Percentiles rank a stretch among this genome's conserved stretches.
Evolutionary conservation across 2,888 invertebrate genomes (phyloP).

Genomic region (Drosophila prostipennis): DNA sequence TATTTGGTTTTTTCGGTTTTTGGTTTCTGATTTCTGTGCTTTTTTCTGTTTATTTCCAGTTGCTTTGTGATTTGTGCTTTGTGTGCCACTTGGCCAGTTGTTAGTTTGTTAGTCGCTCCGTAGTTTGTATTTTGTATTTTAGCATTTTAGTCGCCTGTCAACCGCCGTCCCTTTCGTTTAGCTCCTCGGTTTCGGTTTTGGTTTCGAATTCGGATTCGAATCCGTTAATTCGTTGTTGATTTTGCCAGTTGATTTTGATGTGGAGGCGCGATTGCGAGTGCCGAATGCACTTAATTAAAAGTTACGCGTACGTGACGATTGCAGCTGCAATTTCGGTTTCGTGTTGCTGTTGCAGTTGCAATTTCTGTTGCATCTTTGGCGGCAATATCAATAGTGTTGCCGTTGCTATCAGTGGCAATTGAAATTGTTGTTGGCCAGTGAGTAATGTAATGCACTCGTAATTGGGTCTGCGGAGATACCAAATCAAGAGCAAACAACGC

Average conservation of each 20-base stretch:
- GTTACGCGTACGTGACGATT: slow-evolving; percentile 67
- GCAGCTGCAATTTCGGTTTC: slow-evolving; percentile 40
- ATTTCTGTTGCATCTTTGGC: slow-evolving; percentile 28
- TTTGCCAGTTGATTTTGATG: slow-evolving; percentile 36
- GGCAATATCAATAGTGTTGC: slow-evolving; percentile 34
- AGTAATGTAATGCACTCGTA: slow-evolving; percentile 48
- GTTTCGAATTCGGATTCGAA: slow-evolving; percentile 5
- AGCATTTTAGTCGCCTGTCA: slow-evolving; percentile 77
- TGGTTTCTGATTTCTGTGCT: slow-evolving; percentile 18
- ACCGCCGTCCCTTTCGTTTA: slow-evolving; percentile 71
- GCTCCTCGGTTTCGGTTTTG: slow-evolving; percentile 1
- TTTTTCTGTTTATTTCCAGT: slow-evolving; percentile 28
- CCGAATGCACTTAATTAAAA: slow-evolving; percentile 65
- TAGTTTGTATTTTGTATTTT: slow-evolving; percentile 13
- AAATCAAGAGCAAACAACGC: slow-evolving; percentile 17
- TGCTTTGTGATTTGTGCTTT: slow-evolving; percentile 31
- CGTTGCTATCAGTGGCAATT: slow-evolving; percentile 28
- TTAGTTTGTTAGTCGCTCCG: slow-evolving; percentile 55
- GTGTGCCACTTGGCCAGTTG: slow-evolving; percentile 49
- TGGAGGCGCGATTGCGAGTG: slow-evolving; percentile 34
- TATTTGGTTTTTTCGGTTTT: slow-evolving; percentile 42
- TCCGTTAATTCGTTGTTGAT: slow-evolving; percentile 42
- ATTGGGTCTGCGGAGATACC: slow-evolving; percentile 36
- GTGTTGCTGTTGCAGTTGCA: slow-evolving; percentile 36
- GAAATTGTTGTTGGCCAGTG: slow-evolving; percentile 23